Evolutionary conservation across 23 tunicate genomes (phyloP).

Genomic region (Botrylloides violaceus): DNA sequence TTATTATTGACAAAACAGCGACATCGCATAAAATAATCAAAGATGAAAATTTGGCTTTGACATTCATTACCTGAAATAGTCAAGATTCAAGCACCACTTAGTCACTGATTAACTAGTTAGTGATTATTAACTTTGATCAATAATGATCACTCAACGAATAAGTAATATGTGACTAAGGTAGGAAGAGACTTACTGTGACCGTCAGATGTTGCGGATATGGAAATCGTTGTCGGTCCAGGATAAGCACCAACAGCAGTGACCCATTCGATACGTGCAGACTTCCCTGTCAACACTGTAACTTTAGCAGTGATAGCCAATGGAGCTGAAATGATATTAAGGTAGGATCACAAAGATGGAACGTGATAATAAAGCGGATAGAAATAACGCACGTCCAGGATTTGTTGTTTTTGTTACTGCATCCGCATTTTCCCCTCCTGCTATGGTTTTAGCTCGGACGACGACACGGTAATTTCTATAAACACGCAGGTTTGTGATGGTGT

Average conservation of each 20-base stretch:
- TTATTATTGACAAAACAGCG: too few relatives aligned
- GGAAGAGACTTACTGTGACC: background rate
- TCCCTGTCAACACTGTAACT: background rate
- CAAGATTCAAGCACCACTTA: too few relatives aligned
- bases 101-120: too few relatives aligned
- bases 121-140: too few relatives aligned
- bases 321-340: background rate
- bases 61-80: too few relatives aligned
- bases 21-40: too few relatives aligned
- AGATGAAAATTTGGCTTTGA: too few relatives aligned
- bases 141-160: too few relatives aligned
- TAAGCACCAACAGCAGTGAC: background rate
- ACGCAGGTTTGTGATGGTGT: constrained; percentile 10
- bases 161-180: too few relatives aligned
- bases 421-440: constrained; percentile 28
- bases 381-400: constrained; percentile 8
- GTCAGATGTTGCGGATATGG: background rate
- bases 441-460: constrained; percentile 36
- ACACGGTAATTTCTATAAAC: constrained; percentile 32
- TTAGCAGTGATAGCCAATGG: background rate
- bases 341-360: background rate
- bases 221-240: constrained; percentile 16
- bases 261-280: constrained; percentile 2
- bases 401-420: background rate
- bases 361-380: background rate